These are phyloP conservation scores for Thunnus thynnus DNA, from an alignment of 2,113 vertebrate genomes.

Conservation along the genomic window DNA sequence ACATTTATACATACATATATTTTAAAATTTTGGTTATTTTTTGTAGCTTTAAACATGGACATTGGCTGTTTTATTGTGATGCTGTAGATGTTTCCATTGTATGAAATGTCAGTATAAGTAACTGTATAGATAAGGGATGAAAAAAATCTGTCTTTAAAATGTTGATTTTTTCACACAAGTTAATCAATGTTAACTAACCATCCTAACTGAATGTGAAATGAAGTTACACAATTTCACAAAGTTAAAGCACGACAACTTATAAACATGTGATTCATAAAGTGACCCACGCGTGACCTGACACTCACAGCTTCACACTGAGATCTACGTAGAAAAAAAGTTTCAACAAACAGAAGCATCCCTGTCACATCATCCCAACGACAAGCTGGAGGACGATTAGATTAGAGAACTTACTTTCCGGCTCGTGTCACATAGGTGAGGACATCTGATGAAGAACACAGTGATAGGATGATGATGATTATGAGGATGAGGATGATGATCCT, in stretches of 20 bases:
- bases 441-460: neutral
- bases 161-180: neutral
- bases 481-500: neutral
- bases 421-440: conserved; percentile 27
- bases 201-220: neutral
- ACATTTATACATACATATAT: too few relatives aligned
- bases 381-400: neutral
- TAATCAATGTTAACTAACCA: neutral
- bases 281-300: neutral
- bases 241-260: neutral
- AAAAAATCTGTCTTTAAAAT: too few relatives aligned
- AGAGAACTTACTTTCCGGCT: conserved; percentile 43
- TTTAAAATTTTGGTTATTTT: too few relatives aligned
- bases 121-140: too few relatives aligned
- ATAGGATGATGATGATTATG: neutral
- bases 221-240: conserved; percentile 27
- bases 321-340: neutral
- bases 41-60: too few relatives aligned
- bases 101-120: too few relatives aligned
- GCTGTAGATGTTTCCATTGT: too few relatives aligned
- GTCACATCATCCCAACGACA: neutral
- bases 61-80: too few relatives aligned
- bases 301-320: neutral
- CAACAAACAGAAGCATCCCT: neutral
- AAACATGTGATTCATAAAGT: neutral